Base-by-base conservation (phyloP, 2,113 vertebrate species). In the Pipra filicauda region DNA sequence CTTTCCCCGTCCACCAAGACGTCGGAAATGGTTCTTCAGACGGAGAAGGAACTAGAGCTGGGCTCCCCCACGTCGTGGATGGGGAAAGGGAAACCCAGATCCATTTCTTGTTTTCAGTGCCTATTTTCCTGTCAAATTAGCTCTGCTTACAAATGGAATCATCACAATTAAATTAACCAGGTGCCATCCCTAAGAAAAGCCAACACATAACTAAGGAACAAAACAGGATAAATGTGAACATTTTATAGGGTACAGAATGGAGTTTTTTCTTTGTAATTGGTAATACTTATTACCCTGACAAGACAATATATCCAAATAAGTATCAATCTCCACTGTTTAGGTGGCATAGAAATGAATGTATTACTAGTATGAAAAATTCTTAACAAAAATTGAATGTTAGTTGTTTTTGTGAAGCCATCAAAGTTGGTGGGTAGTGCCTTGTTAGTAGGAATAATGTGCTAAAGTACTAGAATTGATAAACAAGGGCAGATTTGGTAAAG, bases 151-250 rank as follows among this genome's bases (percentile, higher is more conserved):
- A 94, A 79, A 88, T 75, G 58, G 83, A 91, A 83, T 82, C 39
- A 78, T 16, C 49, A 76, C 22, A 70, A 24, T 79, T 80, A 96
- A 73, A 93, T 54, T 19, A 93, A 91, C 5, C 20, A 78, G 43
- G n/a, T 73, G 51, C 44, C 72, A 11, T 62, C 44, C 41, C 49
- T 69, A 31, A 52, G 52, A 80, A 91, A 80, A 78, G 61, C 58
- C 83, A 94, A 85, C 66, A 88, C 9, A 48, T 93, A 92, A 81
- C 79, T 86, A 89, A 95, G 83, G 37, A 61, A 61, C 23, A 37
- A 37, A 61, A 61, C 16, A 61, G n/a, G 58, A 61, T 37, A 61
- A 37, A 37, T 17, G 9, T 17, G n/a, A 95, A 96, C 39, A 59
- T 61, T 91, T 93, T 70, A 65, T 75, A 65, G 89, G 31, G 30